Percentiles rank a stretch among this genome's conserved stretches.
These are phyloP conservation scores for Drosophila gunungcola DNA, from an alignment of 1,140 invertebrate genomes.

Conservation along the genomic window DNA sequence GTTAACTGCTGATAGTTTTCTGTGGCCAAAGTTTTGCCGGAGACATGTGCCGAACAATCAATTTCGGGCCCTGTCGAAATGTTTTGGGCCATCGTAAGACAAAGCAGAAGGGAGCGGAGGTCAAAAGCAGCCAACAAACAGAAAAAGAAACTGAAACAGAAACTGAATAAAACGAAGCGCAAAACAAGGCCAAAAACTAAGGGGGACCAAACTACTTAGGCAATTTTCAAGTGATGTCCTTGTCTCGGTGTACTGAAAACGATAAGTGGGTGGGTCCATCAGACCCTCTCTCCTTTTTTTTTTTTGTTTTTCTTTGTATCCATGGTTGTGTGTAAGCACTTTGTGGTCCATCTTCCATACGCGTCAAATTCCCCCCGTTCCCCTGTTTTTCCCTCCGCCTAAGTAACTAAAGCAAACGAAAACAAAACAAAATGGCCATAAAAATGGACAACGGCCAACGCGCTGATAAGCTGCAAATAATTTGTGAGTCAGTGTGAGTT, in stretches of 20 bases:
- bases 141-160: slow-evolving; percentile 28
- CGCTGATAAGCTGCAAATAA: slow-evolving; percentile 82
- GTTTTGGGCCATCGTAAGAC: slow-evolving; percentile 44
- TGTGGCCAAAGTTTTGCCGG: slow-evolving; percentile 51
- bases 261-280: slow-evolving; percentile 57
- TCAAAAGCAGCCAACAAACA: slow-evolving; percentile 23
- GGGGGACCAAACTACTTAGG: slow-evolving; percentile 71
- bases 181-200: slow-evolving; percentile 28
- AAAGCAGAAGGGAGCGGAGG: slow-evolving; percentile 22
- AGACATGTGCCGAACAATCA: slow-evolving; percentile 47
- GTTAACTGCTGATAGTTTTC: slow-evolving; percentile 69
- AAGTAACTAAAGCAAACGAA: slow-evolving; percentile 76
- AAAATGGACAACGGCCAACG: slow-evolving; percentile 78
- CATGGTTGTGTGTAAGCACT: slow-evolving; percentile 35
- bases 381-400: not conserved
- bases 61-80: slow-evolving; percentile 37
- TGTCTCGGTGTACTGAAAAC: slow-evolving; percentile 28
- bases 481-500: slow-evolving; percentile 55
- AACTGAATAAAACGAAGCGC: slow-evolving; percentile 36
- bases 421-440: slow-evolving; percentile 78
- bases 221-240: slow-evolving; percentile 83
- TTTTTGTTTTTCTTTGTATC: slow-evolving; percentile 6
- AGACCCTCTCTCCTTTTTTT: slow-evolving; percentile 1
- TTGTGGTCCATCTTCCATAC: slow-evolving; percentile 59
- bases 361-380: slow-evolving; percentile 39